Percentiles rank a stretch among this genome's conserved stretches.
Conservation (phyloP, 1,140 invertebrate genomes). For the Proctacanthus coquilletti region DNA sequence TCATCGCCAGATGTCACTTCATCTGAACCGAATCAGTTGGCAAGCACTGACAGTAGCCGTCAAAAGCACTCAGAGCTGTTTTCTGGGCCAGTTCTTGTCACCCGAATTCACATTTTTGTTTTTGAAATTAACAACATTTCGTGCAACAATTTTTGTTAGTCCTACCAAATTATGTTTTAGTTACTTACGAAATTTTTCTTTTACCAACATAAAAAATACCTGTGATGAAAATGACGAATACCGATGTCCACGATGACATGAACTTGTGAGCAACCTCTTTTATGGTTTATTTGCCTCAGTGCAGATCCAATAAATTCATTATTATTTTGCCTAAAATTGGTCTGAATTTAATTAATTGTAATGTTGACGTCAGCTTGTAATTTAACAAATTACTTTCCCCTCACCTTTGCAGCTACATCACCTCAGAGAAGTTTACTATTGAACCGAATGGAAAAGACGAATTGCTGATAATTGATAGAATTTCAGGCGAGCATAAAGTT, state of each 20-base stretch:
- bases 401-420: slow-evolving; percentile 41
- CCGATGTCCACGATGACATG: slow-evolving; percentile 41
- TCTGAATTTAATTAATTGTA: not conserved
- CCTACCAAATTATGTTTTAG: too few relatives aligned
- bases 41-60: too few relatives aligned
- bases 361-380: slow-evolving; percentile 2
- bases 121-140: too few relatives aligned
- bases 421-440: slow-evolving; percentile 57
- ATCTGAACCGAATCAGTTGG: too few relatives aligned
- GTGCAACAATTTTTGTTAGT: too few relatives aligned
- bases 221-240: too few relatives aligned
- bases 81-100: too few relatives aligned
- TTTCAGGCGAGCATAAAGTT: slow-evolving; percentile 47
- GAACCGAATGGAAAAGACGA: slow-evolving; percentile 44
- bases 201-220: not conserved
- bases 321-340: slow-evolving; percentile 1
- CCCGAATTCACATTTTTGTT: too few relatives aligned
- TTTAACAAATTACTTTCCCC: slow-evolving; percentile 8
- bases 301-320: slow-evolving; percentile 1
- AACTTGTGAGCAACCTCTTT: slow-evolving; percentile 37
- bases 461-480: slow-evolving; percentile 54
- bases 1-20: too few relatives aligned
- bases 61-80: too few relatives aligned
- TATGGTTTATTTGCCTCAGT: slow-evolving; percentile 4
- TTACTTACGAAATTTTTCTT: too few relatives aligned